A percentile compares a stretch with the other conserved stretches of the same genome.
Evolutionary conservation across 2,888 invertebrate species (phyloP).

Genomic region (Colostygia pectinataria): DNA sequence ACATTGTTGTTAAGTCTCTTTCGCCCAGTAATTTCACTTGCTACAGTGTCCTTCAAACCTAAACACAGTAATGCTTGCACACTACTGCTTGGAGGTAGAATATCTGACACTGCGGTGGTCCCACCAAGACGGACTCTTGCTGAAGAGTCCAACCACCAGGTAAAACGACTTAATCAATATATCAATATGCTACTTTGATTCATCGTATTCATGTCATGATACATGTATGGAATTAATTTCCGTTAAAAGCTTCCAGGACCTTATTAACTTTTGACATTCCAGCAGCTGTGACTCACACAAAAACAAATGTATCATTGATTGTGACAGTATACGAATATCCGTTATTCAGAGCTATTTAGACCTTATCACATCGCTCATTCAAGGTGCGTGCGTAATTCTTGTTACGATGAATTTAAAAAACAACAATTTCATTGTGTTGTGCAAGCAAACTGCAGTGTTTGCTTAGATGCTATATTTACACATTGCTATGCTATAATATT

Average conservation of each 20-base stretch:
- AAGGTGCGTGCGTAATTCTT: slow-evolving; percentile 33
- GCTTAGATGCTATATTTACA: slow-evolving; percentile 40
- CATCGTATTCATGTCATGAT: slow-evolving; percentile 52
- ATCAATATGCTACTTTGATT: slow-evolving; percentile 54
- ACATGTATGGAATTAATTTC: slow-evolving; percentile 62
- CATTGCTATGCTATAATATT: no score
- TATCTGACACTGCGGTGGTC: no score
- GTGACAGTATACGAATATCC: slow-evolving; percentile 42
- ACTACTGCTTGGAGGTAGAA: no score
- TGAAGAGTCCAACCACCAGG: no score
- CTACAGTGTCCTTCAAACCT: no score
- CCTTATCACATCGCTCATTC: slow-evolving; percentile 52
- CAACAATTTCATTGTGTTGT: slow-evolving; percentile 46
- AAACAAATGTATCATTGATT: slow-evolving; percentile 49
- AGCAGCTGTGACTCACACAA: slow-evolving; percentile 55
- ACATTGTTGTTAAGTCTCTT: no score
- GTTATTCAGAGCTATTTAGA: slow-evolving; percentile 50
- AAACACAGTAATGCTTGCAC: no score
- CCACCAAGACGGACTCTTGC: no score
- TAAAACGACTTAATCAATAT: slow-evolving; percentile 41
- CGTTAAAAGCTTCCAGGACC: slow-evolving; percentile 54
- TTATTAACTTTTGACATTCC: slow-evolving; percentile 54
- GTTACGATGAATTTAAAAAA: slow-evolving; percentile 41
- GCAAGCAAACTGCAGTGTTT: slow-evolving; percentile 32
- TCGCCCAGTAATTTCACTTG: no score